phyloP scores from a whole-genome alignment of 2,888 invertebrate species.

The Plebejus melissa region DNA sequence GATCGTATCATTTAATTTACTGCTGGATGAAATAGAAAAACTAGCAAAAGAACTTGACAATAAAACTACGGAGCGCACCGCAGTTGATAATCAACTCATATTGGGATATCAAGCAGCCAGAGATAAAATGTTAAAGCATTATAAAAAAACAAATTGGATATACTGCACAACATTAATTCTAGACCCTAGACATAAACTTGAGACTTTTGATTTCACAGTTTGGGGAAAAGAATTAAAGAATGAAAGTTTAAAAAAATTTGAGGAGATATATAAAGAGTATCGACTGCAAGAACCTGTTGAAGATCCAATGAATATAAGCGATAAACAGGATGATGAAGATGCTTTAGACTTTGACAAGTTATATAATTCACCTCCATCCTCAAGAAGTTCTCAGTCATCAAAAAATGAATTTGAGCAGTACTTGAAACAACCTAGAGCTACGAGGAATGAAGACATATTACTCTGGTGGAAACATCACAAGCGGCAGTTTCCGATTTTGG shows the following conservation, averaged over 20 bases:
- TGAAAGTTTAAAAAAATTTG: conserved; percentile 37
- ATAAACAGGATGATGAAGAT: conserved; percentile 35
- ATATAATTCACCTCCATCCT: conserved; percentile 36
- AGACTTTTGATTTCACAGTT: conserved; percentile 40
- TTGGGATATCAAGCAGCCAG: conserved; percentile 40
- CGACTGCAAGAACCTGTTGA: conserved; percentile 34
- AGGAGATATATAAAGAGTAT: conserved; percentile 36
- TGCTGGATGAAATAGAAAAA: conserved; percentile 36
- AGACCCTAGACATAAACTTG: conserved; percentile 41
- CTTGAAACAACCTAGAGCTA: conserved; percentile 35
- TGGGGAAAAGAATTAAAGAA: conserved; percentile 38
- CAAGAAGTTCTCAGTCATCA: conserved; percentile 34
- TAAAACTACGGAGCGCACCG: conserved; percentile 39
- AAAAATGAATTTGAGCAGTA: conserved; percentile 36
- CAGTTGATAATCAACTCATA: conserved; percentile 42
- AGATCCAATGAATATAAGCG: conserved; percentile 36
- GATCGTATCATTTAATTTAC: conserved; percentile 41
- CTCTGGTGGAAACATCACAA: too few species aligned
- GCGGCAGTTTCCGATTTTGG: too few species aligned
- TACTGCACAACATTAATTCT: conserved; percentile 41
- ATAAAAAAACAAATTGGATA: conserved; percentile 40
- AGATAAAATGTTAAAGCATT: conserved; percentile 41
- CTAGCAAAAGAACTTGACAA: conserved; percentile 40
- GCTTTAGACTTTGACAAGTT: conserved; percentile 39
- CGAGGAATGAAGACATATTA: conserved; percentile 35